A percentile compares a stretch with the other conserved stretches of the same genome.
phyloP scores from a whole-genome alignment of 2,113 vertebrate genomes.

The Aleadryas rufinucha region DNA sequence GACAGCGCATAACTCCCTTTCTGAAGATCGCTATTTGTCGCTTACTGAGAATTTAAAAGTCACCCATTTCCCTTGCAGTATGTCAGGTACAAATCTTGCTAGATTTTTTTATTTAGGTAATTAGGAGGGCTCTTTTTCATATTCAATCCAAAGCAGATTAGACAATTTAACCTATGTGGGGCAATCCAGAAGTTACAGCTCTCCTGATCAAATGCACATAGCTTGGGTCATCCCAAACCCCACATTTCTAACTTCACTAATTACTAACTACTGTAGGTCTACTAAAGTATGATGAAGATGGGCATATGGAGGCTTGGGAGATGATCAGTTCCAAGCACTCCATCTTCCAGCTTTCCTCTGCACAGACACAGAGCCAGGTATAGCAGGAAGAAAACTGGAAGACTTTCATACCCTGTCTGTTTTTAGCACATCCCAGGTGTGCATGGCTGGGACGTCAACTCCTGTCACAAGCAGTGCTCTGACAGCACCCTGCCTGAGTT shows the following conservation, averaged over 20 bases:
- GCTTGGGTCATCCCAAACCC: background rate
- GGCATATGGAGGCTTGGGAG: background rate
- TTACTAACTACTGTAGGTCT: background rate
- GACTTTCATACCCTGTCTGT: background rate
- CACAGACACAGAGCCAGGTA: background rate
- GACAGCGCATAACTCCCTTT: background rate
- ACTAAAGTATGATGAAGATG: background rate
- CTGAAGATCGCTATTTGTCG: background rate
- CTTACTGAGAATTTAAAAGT: background rate
- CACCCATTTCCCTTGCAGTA: background rate
- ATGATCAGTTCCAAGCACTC: background rate
- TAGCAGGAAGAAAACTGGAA: background rate
- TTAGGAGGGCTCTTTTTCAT: background rate
- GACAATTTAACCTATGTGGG: background rate
- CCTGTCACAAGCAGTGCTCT: rapidly evolving
- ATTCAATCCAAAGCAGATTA: background rate
- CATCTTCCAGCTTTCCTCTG: background rate
- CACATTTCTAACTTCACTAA: background rate
- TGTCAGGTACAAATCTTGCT: background rate
- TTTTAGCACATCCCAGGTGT: background rate
- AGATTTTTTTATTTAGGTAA: background rate
- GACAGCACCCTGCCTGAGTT: background rate
- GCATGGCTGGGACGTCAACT: background rate
- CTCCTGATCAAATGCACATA: background rate
- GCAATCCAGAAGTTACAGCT: background rate